Base-by-base conservation (phyloP, 2,888 invertebrate genomes). In the Phaonia tiefii region DNA sequence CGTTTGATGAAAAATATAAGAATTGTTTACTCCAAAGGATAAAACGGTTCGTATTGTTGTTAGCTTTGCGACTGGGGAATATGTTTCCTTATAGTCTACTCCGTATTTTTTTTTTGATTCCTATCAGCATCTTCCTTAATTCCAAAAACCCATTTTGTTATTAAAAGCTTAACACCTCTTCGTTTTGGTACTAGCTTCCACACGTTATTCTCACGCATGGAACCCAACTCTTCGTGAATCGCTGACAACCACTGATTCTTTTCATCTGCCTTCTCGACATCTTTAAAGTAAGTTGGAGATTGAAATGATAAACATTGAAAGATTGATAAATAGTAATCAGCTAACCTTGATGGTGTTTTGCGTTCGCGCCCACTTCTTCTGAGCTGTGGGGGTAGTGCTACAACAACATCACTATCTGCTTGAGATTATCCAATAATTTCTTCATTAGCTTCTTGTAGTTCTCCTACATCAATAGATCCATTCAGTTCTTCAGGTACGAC, bases 1-100 rank as follows among this genome's bases (percentile, higher is more conserved):
- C n/a, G n/a, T 44, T 44, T 44, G 4, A 44, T 13, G 11, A 44
- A 2, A 8, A 8, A n/a, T 8, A 4, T 11, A n/a, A n/a, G n/a
- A n/a, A n/a, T 58, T 58, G 7, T 58, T 13, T n/a, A 58, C 26
- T 58, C 58, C 44, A 44, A 44, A 44, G 2, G 44, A 10, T 44
- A 44, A 11, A n/a, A 44, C 2, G 44, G 13, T 44, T 58, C 58
- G 13, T 15, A 58, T 58, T 58, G 31, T 58, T 31, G 31, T 31
- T 4, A 58, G 31, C 11, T 58, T 58, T 31, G 58, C 31, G 31
- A 58, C 58, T 2, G 37, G 58, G 11, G 58, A n/a, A n/a, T n/a
- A n/a, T n/a, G n/a, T n/a, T n/a, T n/a, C n/a, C n/a, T n/a, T n/a
- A n/a, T n/a, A n/a, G 31, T 58, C 58, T 26, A 26, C 11, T 7